Conservation (phyloP, 2,888 invertebrate species). For the Hyposoter dolosus region DNA sequence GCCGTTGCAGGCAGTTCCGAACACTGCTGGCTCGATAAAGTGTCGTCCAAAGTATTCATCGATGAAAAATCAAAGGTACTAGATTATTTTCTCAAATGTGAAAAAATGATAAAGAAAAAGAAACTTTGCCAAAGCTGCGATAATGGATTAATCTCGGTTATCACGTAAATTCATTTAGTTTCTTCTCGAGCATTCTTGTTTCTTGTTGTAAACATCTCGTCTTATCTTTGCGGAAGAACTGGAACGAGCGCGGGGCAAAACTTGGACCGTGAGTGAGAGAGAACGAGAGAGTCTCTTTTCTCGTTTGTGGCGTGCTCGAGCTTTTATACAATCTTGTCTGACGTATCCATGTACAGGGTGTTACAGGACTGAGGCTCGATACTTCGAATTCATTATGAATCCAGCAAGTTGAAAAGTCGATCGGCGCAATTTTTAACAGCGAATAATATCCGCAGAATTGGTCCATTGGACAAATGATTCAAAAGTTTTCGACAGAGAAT, state of each 20-base stretch:
- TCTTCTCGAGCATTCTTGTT: constrained; percentile 74
- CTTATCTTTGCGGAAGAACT: constrained; percentile 77
- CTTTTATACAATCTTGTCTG: constrained; percentile 35
- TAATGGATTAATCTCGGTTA: constrained; percentile 74
- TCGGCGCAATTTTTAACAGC: neutral
- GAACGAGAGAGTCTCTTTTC: constrained; percentile 5
- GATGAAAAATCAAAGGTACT: neutral
- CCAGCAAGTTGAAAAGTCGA: neutral
- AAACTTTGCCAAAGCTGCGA: neutral
- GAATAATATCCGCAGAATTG: neutral
- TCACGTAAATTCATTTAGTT: constrained; percentile 65
- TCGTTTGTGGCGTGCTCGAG: constrained; percentile 30
- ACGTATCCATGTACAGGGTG: constrained; percentile 10
- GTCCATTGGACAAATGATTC: neutral
- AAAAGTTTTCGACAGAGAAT: neutral
- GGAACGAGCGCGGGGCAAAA: constrained; percentile 67
- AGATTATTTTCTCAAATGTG: neutral
- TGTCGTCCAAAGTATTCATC: neutral
- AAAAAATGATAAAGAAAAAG: neutral
- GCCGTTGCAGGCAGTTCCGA: neutral
- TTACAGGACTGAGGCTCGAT: neutral
- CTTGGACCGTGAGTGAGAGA: constrained; percentile 25
- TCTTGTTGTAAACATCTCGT: constrained; percentile 76
- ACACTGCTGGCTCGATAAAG: neutral
- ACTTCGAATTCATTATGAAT: neutral